Conservation (phyloP, 2,888 invertebrate species). For the Macaria notata region DNA sequence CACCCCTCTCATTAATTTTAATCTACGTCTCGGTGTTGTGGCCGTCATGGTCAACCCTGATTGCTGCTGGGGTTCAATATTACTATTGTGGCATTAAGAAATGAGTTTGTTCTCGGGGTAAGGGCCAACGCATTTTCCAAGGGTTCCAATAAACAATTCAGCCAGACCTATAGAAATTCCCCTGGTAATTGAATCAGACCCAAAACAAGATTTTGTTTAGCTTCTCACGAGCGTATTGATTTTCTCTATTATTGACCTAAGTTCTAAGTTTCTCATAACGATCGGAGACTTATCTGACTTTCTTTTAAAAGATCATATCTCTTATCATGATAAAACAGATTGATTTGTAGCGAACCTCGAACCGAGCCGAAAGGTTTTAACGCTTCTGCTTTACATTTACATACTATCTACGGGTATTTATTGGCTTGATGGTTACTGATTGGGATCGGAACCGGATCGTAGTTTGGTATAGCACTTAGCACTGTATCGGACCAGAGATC, state of each 20-base stretch:
- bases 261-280: neutral
- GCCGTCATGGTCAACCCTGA: slow-evolving; percentile 47
- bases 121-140: slow-evolving; percentile 18
- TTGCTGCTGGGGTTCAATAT: slow-evolving; percentile 49
- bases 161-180: slow-evolving; percentile 11
- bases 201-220: slow-evolving; percentile 14
- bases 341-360: slow-evolving; percentile 23
- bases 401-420: slow-evolving; percentile 24
- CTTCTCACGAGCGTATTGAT: slow-evolving; percentile 12
- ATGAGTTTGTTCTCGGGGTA: slow-evolving; percentile 28
- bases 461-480: slow-evolving; percentile 37
- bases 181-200: slow-evolving; percentile 17
- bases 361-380: slow-evolving; percentile 13
- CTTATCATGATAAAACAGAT: slow-evolving; percentile 10
- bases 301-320: slow-evolving; percentile 1
- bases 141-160: slow-evolving; percentile 12
- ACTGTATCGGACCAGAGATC: slow-evolving; percentile 44
- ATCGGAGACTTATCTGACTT: slow-evolving; percentile 1
- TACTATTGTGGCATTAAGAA: slow-evolving; percentile 40
- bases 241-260: slow-evolving; percentile 8
- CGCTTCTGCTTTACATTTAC: slow-evolving; percentile 26
- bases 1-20: slow-evolving; percentile 58
- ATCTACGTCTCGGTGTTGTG: slow-evolving; percentile 48
- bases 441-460: slow-evolving; percentile 29
- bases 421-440: slow-evolving; percentile 20